Conservation (phyloP, 2,113 vertebrate species). For the Arothron firmamentum region DNA sequence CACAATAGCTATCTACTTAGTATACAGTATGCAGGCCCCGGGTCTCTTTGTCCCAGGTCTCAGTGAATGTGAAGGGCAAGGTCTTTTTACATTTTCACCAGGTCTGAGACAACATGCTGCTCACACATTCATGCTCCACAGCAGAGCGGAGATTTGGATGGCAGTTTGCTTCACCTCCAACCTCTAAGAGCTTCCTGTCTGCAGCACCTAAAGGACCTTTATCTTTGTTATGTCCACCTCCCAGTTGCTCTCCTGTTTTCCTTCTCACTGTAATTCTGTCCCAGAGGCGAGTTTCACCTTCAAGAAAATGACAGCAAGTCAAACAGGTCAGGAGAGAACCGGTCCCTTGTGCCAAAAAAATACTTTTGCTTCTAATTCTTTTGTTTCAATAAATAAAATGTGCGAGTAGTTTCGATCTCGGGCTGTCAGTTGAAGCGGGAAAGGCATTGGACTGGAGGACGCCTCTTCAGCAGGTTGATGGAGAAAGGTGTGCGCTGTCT, state of each 20-base stretch:
- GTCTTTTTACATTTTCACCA: conserved; percentile 60
- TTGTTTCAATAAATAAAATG: conserved; percentile 46
- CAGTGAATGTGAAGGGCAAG: conserved; percentile 47
- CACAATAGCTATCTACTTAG: conserved; percentile 65
- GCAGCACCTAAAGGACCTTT: conserved; percentile 16
- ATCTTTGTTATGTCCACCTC: conserved; percentile 2
- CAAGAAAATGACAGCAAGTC: conserved; percentile 71
- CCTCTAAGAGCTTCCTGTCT: conserved; percentile 10
- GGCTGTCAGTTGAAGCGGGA: conserved; percentile 35
- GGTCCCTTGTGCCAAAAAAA: conserved; percentile 12
- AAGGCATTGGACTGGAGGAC: conserved; percentile 22
- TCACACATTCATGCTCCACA: conserved; percentile 48
- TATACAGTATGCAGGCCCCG: conserved; percentile 57
- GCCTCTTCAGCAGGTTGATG: conserved; percentile 36
- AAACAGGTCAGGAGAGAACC: conserved; percentile 74
- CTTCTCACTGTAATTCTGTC: conserved; percentile 6
- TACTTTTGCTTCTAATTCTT: conserved; percentile 5
- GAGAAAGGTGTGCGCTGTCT: conserved; percentile 24
- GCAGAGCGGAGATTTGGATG: conserved; percentile 15
- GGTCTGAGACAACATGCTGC: conserved; percentile 58
- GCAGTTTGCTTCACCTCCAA: conserved; percentile 28
- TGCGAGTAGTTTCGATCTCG: conserved; percentile 10
- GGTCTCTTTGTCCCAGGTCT: conserved; percentile 62
- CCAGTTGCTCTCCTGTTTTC: neutral
- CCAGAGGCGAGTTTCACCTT: conserved; percentile 30